These are phyloP conservation scores for Forbesichthys papilliferus DNA, from an alignment of 2,113 vertebrate genomes.

Conservation along the genomic window DNA sequence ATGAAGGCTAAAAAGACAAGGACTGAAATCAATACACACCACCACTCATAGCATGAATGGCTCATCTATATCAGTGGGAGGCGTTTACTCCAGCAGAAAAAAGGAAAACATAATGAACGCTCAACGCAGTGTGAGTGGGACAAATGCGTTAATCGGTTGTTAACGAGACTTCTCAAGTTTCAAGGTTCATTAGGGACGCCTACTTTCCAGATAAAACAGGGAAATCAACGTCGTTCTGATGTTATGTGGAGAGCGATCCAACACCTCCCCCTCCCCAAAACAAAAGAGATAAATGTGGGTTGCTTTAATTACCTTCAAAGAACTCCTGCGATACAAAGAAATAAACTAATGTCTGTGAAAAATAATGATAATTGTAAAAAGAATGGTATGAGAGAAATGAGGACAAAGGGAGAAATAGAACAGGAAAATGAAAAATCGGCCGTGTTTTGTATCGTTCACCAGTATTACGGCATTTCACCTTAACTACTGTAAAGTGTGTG, in stretches of 20 bases:
- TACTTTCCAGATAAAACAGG: conserved; percentile 33
- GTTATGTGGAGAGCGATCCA: conserved; percentile 19
- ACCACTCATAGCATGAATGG: conserved; percentile 12
- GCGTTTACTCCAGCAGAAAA: conserved; percentile 10
- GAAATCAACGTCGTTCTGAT: conserved; percentile 11
- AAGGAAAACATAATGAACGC: neutral
- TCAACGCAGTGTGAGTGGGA: conserved; percentile 12
- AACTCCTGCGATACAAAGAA: conserved; percentile 31
- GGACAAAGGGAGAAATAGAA: neutral
- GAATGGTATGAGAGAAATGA: neutral
- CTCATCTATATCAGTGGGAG: conserved; percentile 6
- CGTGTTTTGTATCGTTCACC: conserved; percentile 6
- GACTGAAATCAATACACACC: conserved; percentile 15
- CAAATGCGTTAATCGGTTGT: conserved; percentile 34
- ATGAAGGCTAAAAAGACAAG: neutral
- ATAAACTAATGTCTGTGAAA: conserved; percentile 22
- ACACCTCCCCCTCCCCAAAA: conserved; percentile 3
- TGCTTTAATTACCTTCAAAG: conserved; percentile 40
- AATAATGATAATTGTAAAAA: conserved; percentile 6
- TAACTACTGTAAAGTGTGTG: neutral
- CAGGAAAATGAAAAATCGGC: conserved; percentile 1
- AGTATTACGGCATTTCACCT: conserved; percentile 32
- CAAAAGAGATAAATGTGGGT: neutral
- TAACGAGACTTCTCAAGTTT: conserved; percentile 34
- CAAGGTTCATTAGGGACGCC: conserved; percentile 39